Evolutionary conservation across 1,140 invertebrate species (phyloP).

Genomic region (Nasonia longicornis): DNA sequence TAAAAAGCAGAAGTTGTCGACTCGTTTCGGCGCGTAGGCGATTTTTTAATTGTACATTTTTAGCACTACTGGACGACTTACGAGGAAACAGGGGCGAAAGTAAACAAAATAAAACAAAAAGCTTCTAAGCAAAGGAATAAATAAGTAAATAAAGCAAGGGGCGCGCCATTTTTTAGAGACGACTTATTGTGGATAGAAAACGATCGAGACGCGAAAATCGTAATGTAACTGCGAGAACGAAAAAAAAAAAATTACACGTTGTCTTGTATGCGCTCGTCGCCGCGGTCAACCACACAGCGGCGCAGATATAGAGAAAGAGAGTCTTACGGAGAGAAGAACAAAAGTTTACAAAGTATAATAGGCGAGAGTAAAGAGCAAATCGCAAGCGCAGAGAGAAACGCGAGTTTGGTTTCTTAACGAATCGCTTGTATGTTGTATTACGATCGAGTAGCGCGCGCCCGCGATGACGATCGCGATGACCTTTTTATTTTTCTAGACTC

Average conservation of each 20-base stretch:
- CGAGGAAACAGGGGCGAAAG: conserved; percentile 23
- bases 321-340: not conserved
- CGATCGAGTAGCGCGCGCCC: not conserved
- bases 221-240: conserved; percentile 9
- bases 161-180: not conserved
- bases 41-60: conserved; percentile 44
- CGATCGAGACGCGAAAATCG: conserved; percentile 4
- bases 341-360: conserved; percentile 1
- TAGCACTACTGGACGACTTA: conserved; percentile 34
- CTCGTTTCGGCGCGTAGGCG: conserved; percentile 26
- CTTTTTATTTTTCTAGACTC: conserved; percentile 36
- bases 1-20: conserved; percentile 15
- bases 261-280: conserved; percentile 22
- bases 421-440: not conserved
- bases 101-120: not conserved
- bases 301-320: not conserved
- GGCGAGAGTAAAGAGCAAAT: not conserved
- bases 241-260: conserved; percentile 11
- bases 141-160: not conserved
- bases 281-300: not conserved
- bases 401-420: not conserved
- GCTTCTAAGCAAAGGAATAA: not conserved
- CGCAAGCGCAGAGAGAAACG: not conserved
- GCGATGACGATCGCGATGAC: not conserved
- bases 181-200: not conserved